A percentile compares a stretch with the other conserved stretches of the same genome.
phyloP scores from a whole-genome alignment of 2,888 invertebrate species.

The Thumatha senex region DNA sequence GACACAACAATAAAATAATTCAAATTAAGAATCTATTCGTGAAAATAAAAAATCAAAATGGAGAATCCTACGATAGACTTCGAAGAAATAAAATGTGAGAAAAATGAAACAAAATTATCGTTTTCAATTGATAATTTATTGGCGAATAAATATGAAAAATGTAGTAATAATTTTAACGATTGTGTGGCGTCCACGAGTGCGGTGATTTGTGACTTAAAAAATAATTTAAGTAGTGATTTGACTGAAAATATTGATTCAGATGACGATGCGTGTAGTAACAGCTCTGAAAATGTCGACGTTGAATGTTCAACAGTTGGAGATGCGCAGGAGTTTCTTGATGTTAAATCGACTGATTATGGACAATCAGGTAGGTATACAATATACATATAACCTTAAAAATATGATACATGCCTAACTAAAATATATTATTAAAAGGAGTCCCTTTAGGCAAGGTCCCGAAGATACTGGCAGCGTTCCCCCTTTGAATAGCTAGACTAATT shows the following conservation, averaged over 20 bases:
- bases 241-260: slow-evolving; percentile 49
- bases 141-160: slow-evolving; percentile 61
- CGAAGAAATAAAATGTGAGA: slow-evolving; percentile 55
- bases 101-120: slow-evolving; percentile 58
- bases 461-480: no score
- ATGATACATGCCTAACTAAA: no score
- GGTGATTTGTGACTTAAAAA: slow-evolving; percentile 28
- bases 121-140: slow-evolving; percentile 75
- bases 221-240: slow-evolving; percentile 42
- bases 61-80: slow-evolving; percentile 46
- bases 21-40: slow-evolving; percentile 1
- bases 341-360: slow-evolving; percentile 61
- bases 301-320: slow-evolving; percentile 63
- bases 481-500: no score
- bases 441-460: no score
- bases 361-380: slow-evolving; percentile 57
- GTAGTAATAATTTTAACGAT: slow-evolving; percentile 18
- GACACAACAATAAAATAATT: slow-evolving; percentile 15
- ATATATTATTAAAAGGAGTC: no score
- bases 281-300: slow-evolving; percentile 72
- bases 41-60: slow-evolving; percentile 24
- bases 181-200: slow-evolving; percentile 40
- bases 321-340: slow-evolving; percentile 56
- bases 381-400: no score
- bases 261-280: slow-evolving; percentile 57